These are phyloP conservation scores for Dendrolimus punctatus DNA, from an alignment of 1,140 invertebrate species.

Conservation along the genomic window DNA sequence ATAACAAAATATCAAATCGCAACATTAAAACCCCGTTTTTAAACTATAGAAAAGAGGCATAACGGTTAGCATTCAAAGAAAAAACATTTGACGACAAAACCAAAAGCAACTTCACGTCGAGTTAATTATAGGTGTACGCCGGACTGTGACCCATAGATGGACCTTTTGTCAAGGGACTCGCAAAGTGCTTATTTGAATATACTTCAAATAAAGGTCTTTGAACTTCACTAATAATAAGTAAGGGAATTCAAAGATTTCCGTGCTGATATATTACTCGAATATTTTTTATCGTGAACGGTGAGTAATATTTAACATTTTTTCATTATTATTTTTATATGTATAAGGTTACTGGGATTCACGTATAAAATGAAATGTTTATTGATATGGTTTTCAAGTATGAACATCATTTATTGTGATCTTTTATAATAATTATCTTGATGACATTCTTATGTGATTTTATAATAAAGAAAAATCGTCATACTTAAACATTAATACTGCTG, in stretches of 20 bases:
- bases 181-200: conserved; percentile 13
- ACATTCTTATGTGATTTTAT: too few relatives aligned
- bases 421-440: too few relatives aligned
- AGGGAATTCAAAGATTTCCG: background rate
- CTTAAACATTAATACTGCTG: too few relatives aligned
- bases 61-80: too few relatives aligned
- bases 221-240: conserved; percentile 16
- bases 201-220: conserved; percentile 15
- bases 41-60: too few relatives aligned
- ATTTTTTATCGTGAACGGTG: conserved; percentile 6
- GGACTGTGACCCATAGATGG: conserved; percentile 23
- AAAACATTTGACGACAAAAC: conserved; percentile 6
- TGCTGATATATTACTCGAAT: conserved; percentile 1
- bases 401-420: background rate
- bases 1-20: too few relatives aligned
- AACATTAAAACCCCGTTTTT: too few relatives aligned
- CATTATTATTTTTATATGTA: too few relatives aligned
- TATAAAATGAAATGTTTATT: background rate
- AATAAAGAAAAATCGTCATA: too few relatives aligned
- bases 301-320: background rate
- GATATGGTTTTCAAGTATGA: conserved; percentile 1
- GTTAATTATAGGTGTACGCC: conserved; percentile 36
- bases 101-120: conserved; percentile 23
- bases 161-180: conserved; percentile 19
- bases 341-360: too few relatives aligned